Evolutionary conservation across 2,113 vertebrate genomes (phyloP), one percentile per base, ranked within the genome.

Genomic region (Plecotus auritus): DNA sequence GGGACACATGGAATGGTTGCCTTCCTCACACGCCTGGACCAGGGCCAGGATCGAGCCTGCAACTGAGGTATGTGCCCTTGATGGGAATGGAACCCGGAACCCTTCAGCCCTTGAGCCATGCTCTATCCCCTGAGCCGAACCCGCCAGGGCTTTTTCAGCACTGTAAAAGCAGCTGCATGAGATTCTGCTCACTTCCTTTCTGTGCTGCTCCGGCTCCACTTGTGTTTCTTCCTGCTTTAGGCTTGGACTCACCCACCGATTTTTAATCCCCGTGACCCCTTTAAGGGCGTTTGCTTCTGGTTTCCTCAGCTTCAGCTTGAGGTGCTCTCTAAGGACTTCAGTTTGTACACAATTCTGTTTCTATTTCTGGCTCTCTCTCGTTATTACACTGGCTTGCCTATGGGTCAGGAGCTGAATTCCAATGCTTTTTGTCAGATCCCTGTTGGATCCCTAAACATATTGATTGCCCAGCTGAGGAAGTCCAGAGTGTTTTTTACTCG

Each of bases 231-330:
- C 40, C 49, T 76, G 88, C 2, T 88, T 96, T 90, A 59, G 51
- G 73, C 61, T 85, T 88, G 67, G 32, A 13, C 8, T 92, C 22
- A 42, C 20, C 47, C 88, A 32, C 72, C 16, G 66, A 32, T 37
- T 92, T 80, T 90, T 49, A 92, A 78, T 88, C 70, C 47, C 42
- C 73, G 32, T 92, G 51, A 88, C 56, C 42, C 42, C 49, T 28
- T 76, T 77, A n/a, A n/a, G n/a, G 56, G 49, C 30, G 8, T 92
- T 88, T 94, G 72, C 88, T 89, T 96, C 61, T 61, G 45, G 26
- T 92, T 90, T 95, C 56, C 76, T 77, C 32, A 72, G 11, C 22
- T 76, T 92, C 47, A 70, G 9, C n/a, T 74, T 82, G 88, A 67
- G 94, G 59, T 42, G 11, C 67, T 85, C 59, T 85, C 92, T 78